Percentiles rank a stretch among this genome's conserved stretches.
These are phyloP conservation scores for Otus sunia DNA, from an alignment of 2,113 vertebrate species.

Conservation along the genomic window DNA sequence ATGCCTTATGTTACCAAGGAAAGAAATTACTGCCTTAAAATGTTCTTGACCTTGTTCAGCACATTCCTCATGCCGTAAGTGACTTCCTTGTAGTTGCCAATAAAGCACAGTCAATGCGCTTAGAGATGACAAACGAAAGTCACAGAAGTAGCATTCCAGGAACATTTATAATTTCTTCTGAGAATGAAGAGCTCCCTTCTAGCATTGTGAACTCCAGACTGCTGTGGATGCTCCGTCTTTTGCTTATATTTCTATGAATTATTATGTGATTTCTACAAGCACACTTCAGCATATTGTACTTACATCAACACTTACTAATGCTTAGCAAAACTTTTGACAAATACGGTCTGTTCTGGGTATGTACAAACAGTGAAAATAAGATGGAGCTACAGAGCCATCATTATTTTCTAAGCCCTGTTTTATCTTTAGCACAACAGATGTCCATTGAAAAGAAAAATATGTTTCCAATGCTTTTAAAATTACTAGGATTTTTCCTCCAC, in stretches of 20 bases:
- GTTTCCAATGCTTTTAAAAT: constrained; percentile 5
- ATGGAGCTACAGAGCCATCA: neutral
- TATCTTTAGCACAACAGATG: constrained; percentile 35
- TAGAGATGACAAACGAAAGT: neutral
- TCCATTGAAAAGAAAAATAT: constrained; percentile 39
- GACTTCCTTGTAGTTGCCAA: neutral
- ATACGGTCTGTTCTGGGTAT: neutral
- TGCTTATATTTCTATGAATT: neutral
- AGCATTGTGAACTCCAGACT: neutral
- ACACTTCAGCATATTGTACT: neutral
- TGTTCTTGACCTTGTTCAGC: constrained; percentile 1
- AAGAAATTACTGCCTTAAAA: constrained; percentile 5
- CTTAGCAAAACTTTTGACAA: constrained; percentile 28
- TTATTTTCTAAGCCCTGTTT: constrained; percentile 2
- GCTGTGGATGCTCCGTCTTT: neutral
- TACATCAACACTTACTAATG: constrained; percentile 11
- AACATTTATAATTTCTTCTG: neutral
- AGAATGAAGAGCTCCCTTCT: neutral
- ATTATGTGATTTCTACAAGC: constrained; percentile 5
- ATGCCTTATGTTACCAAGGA: neutral
- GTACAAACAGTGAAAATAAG: neutral
- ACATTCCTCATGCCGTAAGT: neutral
- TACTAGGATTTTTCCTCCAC: neutral
- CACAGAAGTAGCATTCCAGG: neutral
- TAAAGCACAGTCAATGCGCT: neutral